Percentiles rank a stretch among this genome's conserved stretches.
Conservation (phyloP, 2,888 invertebrate species). For the Aphodius granarius region DNA sequence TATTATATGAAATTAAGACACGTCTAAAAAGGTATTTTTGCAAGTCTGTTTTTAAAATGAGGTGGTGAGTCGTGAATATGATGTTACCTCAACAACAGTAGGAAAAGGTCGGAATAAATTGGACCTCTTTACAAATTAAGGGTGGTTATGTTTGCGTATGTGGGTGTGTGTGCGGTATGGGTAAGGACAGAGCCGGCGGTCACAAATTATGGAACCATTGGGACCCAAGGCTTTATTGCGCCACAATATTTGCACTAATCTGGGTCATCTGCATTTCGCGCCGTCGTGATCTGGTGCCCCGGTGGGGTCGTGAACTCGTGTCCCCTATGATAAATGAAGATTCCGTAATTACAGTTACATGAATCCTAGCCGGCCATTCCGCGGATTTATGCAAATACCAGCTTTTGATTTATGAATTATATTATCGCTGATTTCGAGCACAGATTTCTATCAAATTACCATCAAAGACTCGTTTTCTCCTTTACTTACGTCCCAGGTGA, state of each 20-base stretch:
- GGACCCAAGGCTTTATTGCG: constrained; percentile 5
- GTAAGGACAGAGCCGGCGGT: neutral
- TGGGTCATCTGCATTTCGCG: neutral
- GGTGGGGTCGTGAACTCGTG: neutral
- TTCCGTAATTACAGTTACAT: neutral
- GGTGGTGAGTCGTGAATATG: neutral
- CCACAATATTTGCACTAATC: constrained; percentile 15
- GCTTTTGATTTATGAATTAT: neutral
- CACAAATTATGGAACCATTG: constrained; percentile 16
- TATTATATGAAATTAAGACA: no score
- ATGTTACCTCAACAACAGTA: neutral
- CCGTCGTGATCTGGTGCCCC: neutral
- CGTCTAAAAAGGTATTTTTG: no score
- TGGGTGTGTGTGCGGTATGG: neutral
- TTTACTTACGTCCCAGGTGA: no score
- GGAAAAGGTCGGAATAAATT: neutral
- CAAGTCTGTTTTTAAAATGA: no score
- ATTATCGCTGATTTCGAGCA: neutral
- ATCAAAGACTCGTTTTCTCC: neutral
- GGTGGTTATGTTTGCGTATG: neutral
- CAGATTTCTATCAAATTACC: neutral
- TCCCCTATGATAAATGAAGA: constrained; percentile 16
- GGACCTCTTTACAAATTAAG: neutral
- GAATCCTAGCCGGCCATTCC: neutral
- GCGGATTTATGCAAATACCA: neutral